These are phyloP conservation scores for Leuciscus idus DNA, from an alignment of 2,113 vertebrate species.

Conservation along the genomic window DNA sequence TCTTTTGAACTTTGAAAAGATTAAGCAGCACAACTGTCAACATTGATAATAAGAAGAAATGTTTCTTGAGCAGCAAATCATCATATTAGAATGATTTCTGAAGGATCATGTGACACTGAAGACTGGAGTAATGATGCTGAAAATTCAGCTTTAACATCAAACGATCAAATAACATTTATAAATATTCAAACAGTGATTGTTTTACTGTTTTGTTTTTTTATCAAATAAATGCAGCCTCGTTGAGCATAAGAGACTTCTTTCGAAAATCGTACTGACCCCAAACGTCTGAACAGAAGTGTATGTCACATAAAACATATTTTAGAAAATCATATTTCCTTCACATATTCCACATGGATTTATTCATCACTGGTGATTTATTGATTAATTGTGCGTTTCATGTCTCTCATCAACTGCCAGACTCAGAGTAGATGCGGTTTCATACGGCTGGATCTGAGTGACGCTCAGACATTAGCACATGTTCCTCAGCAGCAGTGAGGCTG, in stretches of 20 bases:
- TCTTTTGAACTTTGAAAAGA: not conserved
- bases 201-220: not conserved
- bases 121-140: not conserved
- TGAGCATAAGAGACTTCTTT: not conserved
- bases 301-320: not conserved
- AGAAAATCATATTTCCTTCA: not conserved
- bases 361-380: conserved; percentile 7
- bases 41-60: not conserved
- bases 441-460: not conserved
- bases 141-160: not conserved
- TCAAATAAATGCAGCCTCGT: not conserved
- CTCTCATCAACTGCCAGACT: conserved; percentile 12
- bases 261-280: not conserved
- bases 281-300: not conserved
- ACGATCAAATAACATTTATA: not conserved
- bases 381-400: conserved; percentile 18
- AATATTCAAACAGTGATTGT: not conserved
- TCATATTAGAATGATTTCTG: not conserved
- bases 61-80: not conserved
- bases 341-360: conserved; percentile 10
- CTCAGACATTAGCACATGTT: not conserved
- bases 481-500: not conserved
- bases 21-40: not conserved
- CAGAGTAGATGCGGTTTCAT: not conserved
- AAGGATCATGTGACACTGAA: not conserved